phyloP scores from a whole-genome alignment of 2,113 vertebrate species.

The Dipodomys spectabilis region DNA sequence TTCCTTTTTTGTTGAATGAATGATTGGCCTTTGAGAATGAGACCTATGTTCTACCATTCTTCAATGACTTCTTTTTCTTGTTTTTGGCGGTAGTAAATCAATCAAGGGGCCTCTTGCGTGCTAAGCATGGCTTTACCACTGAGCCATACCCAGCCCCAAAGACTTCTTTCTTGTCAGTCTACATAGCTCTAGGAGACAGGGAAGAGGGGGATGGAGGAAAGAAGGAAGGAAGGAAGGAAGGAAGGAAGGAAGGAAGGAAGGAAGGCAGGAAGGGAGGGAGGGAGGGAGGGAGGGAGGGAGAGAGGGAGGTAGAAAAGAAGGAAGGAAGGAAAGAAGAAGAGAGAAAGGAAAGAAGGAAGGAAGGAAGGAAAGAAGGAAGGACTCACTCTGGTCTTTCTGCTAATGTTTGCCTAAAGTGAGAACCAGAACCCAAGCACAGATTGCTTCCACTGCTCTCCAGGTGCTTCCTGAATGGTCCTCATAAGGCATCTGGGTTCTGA shows the following conservation, averaged over 20 bases:
- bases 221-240: not conserved
- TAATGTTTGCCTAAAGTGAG: not conserved
- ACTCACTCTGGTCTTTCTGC: not conserved
- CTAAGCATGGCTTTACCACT: not conserved
- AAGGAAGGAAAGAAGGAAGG: not conserved
- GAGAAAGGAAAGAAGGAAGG: too few species aligned
- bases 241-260: too few species aligned
- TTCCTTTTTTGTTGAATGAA: constrained; percentile 8
- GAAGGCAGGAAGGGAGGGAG: not conserved
- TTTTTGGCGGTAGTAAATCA: not conserved
- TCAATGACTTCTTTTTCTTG: not conserved
- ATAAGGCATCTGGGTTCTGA: not conserved
- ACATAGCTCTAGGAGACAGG: not conserved
- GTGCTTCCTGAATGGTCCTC: not conserved
- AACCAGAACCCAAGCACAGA: too few species aligned
- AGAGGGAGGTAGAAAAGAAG: not conserved
- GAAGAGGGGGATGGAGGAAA: not conserved
- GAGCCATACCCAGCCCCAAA: not conserved
- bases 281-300: not conserved
- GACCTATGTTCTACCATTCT: not conserved
- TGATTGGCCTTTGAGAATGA: not conserved
- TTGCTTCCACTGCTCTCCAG: not conserved
- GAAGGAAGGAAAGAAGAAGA: not conserved
- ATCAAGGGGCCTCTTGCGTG: not conserved
- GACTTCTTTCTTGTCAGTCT: not conserved